Evolutionary conservation across 2,113 vertebrate genomes (phyloP), one percentile per base, ranked within the genome.

Genomic region (Hippocampus guttulatus): DNA sequence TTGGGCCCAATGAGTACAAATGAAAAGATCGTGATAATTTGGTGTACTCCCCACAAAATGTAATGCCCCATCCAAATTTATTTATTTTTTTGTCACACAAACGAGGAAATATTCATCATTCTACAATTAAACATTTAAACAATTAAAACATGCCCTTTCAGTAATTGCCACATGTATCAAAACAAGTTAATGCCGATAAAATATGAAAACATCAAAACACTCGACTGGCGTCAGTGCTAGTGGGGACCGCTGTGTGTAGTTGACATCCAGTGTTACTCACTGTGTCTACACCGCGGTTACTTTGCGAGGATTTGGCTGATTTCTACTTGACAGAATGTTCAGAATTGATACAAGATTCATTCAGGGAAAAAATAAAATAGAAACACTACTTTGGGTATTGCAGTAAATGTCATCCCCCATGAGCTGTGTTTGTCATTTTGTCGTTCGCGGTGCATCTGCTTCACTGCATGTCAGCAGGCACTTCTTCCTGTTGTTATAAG

Each of bases 391-490:
- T 20, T 30, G 18, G 3, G 60, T 62, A 15, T n/a, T 72, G 43
- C 68, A 74, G 80, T 78, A 80, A 27, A 76, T 52, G 51, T 62
- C 78, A 81, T 79, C 57, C 47, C 2, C 69, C 82, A 83, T 83
- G 68, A 84, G 77, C 62, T 55, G 67, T 86, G 81, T 86, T 78
- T 47, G 70, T 81, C 84, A 82, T 87, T 81, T 81, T 78, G 74
- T 77, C 81, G 75, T 61, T 27, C n/a, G 47, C 8, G 15, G 64
- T 65, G 63, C 85, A 78, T 84, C 76, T 78, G 81, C 85, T 82
- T 85, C 73, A 84, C 51, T 87, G 90, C 90, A 92, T 90, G 90
- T 85, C 84, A 72, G 75, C 76, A 82, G 79, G 67, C 51, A 83
- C 71, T 79, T 81, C 76, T 81, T 86, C 69, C 55, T 87, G 71